phyloP scores from a whole-genome alignment of 2,797 vertebrate genomes.

The Fratercula arctica region DNA sequence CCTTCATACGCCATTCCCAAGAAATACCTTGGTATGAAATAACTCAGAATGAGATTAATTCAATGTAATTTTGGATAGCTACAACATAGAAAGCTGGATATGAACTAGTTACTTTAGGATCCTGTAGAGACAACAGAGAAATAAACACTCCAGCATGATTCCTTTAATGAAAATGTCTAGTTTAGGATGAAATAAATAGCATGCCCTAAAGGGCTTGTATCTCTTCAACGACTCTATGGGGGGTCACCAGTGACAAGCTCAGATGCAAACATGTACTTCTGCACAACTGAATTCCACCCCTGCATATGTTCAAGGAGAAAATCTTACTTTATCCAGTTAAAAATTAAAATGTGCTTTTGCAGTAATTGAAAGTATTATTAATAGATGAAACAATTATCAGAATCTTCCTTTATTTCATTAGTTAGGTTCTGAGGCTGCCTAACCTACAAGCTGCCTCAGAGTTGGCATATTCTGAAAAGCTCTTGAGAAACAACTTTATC shows the following conservation, averaged over 20 bases:
- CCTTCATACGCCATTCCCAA: not conserved
- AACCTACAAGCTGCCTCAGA: not conserved
- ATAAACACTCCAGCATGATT: not conserved
- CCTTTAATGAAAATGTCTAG: not conserved
- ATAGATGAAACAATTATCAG: not conserved
- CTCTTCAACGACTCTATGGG: not conserved
- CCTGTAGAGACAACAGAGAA: not conserved
- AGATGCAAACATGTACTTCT: not conserved
- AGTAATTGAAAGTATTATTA: not conserved
- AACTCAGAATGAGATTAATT: not conserved
- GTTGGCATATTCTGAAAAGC: not conserved
- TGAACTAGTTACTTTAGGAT: not conserved
- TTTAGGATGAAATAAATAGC: not conserved
- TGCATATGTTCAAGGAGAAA: not conserved
- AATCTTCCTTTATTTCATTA: not conserved
- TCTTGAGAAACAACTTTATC: not conserved
- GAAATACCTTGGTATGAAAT: not conserved
- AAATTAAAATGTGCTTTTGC: not conserved
- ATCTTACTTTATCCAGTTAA: not conserved
- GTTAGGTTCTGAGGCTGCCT: not conserved
- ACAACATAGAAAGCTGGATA: not conserved
- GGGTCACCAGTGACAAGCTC: not conserved
- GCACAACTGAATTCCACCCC: not conserved
- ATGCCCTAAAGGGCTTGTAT: not conserved
- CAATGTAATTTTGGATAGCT: not conserved